A percentile compares a stretch with the other conserved stretches of the same genome.
phyloP scores from a whole-genome alignment of 2,797 vertebrate species.

The Heterohyrax brucei region DNA sequence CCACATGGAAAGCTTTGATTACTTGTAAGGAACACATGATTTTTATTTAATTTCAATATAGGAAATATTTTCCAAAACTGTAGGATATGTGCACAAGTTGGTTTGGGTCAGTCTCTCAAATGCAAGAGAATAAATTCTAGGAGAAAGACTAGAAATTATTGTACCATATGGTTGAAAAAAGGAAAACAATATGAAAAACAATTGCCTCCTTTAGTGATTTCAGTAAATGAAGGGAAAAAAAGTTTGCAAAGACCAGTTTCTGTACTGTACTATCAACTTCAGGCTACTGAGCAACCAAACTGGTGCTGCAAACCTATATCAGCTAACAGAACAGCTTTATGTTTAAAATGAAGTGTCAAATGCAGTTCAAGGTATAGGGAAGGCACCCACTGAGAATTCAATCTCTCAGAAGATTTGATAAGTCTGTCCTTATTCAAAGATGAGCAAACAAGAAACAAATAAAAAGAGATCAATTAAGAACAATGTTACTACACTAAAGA shows the following conservation, averaged over 20 bases:
- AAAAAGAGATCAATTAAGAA: not conserved
- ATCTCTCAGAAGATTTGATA: not conserved
- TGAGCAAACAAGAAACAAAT: not conserved
- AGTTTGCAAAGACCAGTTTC: not conserved
- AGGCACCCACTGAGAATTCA: not conserved
- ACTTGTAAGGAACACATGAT: not conserved
- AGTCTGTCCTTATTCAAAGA: not conserved
- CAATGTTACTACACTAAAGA: not conserved
- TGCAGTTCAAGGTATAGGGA: not conserved
- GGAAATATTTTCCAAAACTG: not conserved
- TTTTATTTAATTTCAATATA: conserved; percentile 38
- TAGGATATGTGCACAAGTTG: not conserved
- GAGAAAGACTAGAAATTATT: not conserved
- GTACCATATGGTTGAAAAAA: not conserved
- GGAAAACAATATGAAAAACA: not conserved
- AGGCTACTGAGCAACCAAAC: not conserved
- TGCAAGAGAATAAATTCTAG: not conserved
- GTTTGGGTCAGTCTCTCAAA: not conserved
- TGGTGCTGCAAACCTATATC: not conserved
- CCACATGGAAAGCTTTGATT: not conserved
- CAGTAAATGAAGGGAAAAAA: not conserved
- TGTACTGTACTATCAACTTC: not conserved
- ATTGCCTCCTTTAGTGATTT: not conserved
- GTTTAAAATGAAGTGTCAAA: not conserved
- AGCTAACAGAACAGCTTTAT: not conserved